A percentile compares a stretch with the other conserved stretches of the same genome.
These are phyloP conservation scores for Cololabis saira DNA, from an alignment of 2,113 vertebrate species.

Conservation along the genomic window DNA sequence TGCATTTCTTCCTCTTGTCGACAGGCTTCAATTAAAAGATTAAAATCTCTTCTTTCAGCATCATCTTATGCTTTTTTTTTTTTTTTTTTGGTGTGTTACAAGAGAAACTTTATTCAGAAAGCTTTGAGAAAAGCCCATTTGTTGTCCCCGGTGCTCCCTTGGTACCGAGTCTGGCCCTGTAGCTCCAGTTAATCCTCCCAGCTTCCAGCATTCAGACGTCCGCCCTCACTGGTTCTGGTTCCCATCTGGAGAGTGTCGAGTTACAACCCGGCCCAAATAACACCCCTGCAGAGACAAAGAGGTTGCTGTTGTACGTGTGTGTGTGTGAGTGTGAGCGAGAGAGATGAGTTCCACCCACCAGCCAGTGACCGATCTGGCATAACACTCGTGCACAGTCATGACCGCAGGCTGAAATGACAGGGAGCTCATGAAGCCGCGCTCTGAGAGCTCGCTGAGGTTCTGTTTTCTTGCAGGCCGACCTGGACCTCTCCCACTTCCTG, in stretches of 20 bases:
- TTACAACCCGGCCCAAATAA: constrained; percentile 55
- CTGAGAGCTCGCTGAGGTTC: constrained; percentile 26
- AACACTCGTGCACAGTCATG: constrained; percentile 11
- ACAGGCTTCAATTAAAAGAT: constrained; percentile 52
- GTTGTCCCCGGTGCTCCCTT: not conserved
- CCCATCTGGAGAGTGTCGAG: constrained; percentile 51
- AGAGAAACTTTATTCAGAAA: constrained; percentile 1
- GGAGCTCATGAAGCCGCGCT: constrained; percentile 21
- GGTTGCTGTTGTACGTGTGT: constrained; percentile 49
- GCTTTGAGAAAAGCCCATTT: not conserved
- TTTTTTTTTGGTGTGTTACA: not conserved
- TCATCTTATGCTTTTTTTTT: not conserved
- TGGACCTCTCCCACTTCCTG: constrained; percentile 39
- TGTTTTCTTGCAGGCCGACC: constrained; percentile 22
- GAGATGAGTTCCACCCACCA: constrained; percentile 46
- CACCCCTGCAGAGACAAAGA: constrained; percentile 60
- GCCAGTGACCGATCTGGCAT: constrained; percentile 18
- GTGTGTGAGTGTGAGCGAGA: not conserved
- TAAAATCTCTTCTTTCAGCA: constrained; percentile 35
- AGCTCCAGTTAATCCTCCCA: constrained; percentile 30
- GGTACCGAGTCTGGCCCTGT: constrained; percentile 10
- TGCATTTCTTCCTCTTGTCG: constrained; percentile 3
- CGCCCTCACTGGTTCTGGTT: constrained; percentile 23
- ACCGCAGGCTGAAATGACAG: constrained; percentile 48
- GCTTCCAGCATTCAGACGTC: constrained; percentile 21